Conservation (phyloP, 2,888 invertebrate species). For the Dryobota labecula region DNA sequence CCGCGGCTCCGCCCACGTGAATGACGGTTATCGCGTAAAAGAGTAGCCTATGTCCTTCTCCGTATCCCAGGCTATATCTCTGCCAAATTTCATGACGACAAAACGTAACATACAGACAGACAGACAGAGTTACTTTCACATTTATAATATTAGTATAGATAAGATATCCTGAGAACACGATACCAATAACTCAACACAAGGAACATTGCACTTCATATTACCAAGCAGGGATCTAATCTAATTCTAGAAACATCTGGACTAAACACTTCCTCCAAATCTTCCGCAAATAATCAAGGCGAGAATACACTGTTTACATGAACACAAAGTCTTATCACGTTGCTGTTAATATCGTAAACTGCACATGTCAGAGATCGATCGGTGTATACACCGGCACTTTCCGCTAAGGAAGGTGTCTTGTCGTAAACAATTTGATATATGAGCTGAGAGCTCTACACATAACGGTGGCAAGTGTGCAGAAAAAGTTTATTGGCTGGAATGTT, state of each 20-base stretch:
- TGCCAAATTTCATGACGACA: too few relatives aligned
- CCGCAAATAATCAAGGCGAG: constrained; percentile 11
- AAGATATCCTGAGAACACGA: neutral
- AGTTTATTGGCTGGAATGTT: neutral
- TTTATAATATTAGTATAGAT: too few relatives aligned
- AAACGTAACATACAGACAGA: too few relatives aligned
- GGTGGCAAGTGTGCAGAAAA: neutral
- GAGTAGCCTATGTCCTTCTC: too few relatives aligned
- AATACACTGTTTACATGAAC: constrained; percentile 25
- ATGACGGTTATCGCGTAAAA: too few relatives aligned
- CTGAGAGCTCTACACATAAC: constrained; percentile 29
- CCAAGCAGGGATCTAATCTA: neutral
- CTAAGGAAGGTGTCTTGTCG: constrained; percentile 19
- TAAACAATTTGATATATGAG: constrained; percentile 61
- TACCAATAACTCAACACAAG: too few relatives aligned
- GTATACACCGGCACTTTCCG: constrained; percentile 67
- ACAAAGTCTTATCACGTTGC: constrained; percentile 30
- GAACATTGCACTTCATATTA: too few relatives aligned
- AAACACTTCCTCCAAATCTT: constrained; percentile 4
- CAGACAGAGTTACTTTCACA: too few relatives aligned
- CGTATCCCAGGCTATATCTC: too few relatives aligned
- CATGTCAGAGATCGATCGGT: constrained; percentile 63
- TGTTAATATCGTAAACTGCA: constrained; percentile 57
- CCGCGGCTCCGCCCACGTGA: too few relatives aligned
- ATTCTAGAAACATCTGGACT: neutral